These are phyloP conservation scores for Neodiprion virginianus DNA, from an alignment of 1,140 invertebrate genomes.

Conservation along the genomic window DNA sequence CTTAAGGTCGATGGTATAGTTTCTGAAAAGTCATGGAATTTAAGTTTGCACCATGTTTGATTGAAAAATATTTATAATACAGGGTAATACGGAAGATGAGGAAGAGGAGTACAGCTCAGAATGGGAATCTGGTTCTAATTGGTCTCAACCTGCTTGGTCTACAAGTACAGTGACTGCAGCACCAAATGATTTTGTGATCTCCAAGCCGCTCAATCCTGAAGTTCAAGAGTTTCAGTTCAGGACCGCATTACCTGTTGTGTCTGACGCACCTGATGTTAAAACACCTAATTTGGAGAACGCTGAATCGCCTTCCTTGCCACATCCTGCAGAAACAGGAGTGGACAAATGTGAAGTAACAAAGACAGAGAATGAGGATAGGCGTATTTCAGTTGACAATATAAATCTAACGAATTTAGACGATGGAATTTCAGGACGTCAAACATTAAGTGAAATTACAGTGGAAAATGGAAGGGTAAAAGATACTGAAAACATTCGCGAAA, in stretches of 20 bases:
- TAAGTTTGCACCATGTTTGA: not conserved
- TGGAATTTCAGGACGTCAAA: not conserved
- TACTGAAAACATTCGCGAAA: not conserved
- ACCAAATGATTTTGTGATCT: conserved; percentile 19
- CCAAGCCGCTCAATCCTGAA: conserved; percentile 54
- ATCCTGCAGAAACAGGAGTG: not conserved
- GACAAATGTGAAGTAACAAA: not conserved
- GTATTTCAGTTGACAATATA: not conserved
- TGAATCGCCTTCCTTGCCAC: not conserved
- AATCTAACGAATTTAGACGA: not conserved
- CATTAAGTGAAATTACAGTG: not conserved
- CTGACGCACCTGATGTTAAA: not conserved
- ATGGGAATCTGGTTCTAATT: conserved; percentile 42
- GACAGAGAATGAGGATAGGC: not conserved
- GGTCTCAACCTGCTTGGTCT: conserved; percentile 32
- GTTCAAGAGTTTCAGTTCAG: conserved; percentile 51
- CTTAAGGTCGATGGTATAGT: no score
- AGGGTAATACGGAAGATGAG: conserved; percentile 47
- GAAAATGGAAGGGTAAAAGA: not conserved
- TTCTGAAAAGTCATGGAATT: no score
- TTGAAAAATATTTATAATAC: not conserved
- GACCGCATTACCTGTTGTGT: not conserved
- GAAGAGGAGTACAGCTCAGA: conserved; percentile 53
- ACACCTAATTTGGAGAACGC: not conserved
- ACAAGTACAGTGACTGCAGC: conserved; percentile 10